Conservation (phyloP, 2,113 vertebrate genomes). For the Pachycephala philippinensis region DNA sequence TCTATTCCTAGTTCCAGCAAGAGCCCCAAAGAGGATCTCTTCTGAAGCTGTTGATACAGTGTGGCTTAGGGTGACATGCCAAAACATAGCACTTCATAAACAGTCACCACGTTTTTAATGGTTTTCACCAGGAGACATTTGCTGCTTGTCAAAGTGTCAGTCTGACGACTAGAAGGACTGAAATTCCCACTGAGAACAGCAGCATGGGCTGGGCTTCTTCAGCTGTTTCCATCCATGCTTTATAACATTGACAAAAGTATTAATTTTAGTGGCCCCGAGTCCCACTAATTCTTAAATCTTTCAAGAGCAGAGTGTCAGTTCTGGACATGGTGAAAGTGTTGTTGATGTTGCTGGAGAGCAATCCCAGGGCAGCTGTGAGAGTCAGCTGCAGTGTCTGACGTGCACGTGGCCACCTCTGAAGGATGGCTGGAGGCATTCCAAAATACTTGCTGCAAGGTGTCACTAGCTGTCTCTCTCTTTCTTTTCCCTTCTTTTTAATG, state of each 20-base stretch:
- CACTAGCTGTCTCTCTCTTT: not conserved
- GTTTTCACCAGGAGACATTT: constrained; percentile 1
- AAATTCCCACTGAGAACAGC: not conserved
- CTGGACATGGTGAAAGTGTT: not conserved
- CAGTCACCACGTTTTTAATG: not conserved
- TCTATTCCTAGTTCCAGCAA: not conserved
- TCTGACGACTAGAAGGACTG: not conserved
- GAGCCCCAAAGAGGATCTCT: not conserved
- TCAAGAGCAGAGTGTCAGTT: not conserved
- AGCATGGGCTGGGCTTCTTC: not conserved
- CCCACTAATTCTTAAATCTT: not conserved
- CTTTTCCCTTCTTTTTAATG: not conserved
- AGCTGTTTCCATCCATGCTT: not conserved
- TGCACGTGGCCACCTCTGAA: not conserved
- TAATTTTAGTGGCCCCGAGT: not conserved
- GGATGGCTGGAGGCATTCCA: not conserved
- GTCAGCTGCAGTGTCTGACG: not conserved
- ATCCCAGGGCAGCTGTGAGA: not conserved
- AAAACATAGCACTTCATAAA: not conserved
- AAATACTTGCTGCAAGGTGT: not conserved
- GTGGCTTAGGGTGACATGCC: not conserved
- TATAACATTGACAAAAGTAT: not conserved
- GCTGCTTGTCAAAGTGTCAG: not conserved
- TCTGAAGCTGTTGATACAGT: not conserved
- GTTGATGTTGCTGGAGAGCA: not conserved